These are phyloP conservation scores for Rhodeus uyekii DNA, from an alignment of 2,797 vertebrate species.

Conservation along the genomic window DNA sequence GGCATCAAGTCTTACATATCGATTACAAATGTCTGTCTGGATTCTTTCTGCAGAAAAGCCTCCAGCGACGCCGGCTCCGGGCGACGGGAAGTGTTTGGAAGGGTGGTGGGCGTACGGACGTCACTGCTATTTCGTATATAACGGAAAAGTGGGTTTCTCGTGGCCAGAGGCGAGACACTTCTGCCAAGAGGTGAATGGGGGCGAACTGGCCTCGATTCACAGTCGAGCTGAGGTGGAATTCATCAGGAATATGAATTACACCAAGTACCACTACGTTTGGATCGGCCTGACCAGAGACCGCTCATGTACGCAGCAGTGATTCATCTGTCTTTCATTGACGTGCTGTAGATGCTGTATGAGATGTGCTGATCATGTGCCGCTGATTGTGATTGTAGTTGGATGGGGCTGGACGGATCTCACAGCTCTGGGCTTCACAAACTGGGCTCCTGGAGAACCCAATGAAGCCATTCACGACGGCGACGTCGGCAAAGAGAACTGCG, in stretches of 20 bases:
- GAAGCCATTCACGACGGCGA: conserved; percentile 66
- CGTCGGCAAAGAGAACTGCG: conserved; percentile 72
- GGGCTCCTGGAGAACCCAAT: conserved; percentile 77
- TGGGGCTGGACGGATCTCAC: conserved; percentile 78
- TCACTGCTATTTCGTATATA: conserved; percentile 72
- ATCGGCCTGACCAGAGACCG: conserved; percentile 76
- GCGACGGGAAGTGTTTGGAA: conserved; percentile 66
- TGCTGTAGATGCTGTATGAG: not conserved
- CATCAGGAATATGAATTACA: conserved; percentile 71
- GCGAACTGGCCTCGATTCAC: conserved; percentile 76
- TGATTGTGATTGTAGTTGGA: conserved; percentile 64
- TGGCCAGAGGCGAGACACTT: conserved; percentile 72
- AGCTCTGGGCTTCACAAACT: conserved; percentile 73
- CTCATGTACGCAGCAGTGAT: conserved; percentile 66
- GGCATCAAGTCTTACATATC: accelerated
- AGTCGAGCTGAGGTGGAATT: conserved; percentile 77
- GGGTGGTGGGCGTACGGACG: conserved; percentile 65
- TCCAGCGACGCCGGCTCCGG: conserved; percentile 71
- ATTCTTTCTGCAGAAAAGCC: conserved; percentile 65
- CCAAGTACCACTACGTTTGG: conserved; percentile 75
- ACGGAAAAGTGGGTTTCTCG: conserved; percentile 66
- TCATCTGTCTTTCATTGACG: not conserved
- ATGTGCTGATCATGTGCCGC: not conserved
- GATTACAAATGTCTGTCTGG: not conserved
- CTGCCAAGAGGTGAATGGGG: conserved; percentile 60